Percentiles rank a stretch among this genome's conserved stretches.
Evolutionary conservation across 2,113 vertebrate genomes (phyloP).

Genomic region (Dicentrarchus labrax): DNA sequence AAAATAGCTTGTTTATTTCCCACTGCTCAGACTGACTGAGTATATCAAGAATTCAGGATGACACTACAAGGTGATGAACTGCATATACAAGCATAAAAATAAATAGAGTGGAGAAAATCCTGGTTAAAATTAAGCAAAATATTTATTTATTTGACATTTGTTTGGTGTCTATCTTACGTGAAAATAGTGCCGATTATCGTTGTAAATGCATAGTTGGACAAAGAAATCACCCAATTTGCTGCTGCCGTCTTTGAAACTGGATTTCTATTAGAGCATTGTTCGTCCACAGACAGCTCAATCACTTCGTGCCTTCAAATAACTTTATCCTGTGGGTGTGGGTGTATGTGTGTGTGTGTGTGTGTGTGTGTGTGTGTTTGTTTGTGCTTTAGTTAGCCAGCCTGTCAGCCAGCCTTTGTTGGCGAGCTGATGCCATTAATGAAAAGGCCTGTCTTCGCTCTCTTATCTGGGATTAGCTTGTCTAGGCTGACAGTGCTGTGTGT

Average conservation of each 20-base stretch:
- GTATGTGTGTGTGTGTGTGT: slow-evolving; percentile 27
- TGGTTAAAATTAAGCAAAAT: neutral
- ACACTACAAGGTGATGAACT: neutral
- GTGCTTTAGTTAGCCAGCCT: slow-evolving; percentile 59
- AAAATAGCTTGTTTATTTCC: neutral
- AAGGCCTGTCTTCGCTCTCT: slow-evolving; percentile 66
- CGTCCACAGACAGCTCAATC: slow-evolving; percentile 33
- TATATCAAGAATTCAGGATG: neutral
- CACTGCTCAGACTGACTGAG: neutral
- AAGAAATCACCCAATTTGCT: neutral
- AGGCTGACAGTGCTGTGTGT: slow-evolving; percentile 54
- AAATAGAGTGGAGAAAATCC: neutral
- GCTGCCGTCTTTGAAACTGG: slow-evolving; percentile 25
- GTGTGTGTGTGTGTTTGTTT: slow-evolving; percentile 43
- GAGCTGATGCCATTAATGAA: slow-evolving; percentile 68
- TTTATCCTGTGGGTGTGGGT: slow-evolving; percentile 34
- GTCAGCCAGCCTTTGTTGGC: slow-evolving; percentile 67
- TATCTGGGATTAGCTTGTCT: slow-evolving; percentile 76
- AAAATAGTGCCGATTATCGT: slow-evolving; percentile 6
- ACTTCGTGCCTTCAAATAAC: slow-evolving; percentile 58
- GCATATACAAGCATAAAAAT: neutral
- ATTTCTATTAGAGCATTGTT: slow-evolving; percentile 33
- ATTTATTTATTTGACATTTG: neutral
- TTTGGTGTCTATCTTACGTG: neutral
- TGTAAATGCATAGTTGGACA: neutral